Evolutionary conservation across 2,113 vertebrate genomes (phyloP).

Genomic region (Ginglymostoma cirratum): DNA sequence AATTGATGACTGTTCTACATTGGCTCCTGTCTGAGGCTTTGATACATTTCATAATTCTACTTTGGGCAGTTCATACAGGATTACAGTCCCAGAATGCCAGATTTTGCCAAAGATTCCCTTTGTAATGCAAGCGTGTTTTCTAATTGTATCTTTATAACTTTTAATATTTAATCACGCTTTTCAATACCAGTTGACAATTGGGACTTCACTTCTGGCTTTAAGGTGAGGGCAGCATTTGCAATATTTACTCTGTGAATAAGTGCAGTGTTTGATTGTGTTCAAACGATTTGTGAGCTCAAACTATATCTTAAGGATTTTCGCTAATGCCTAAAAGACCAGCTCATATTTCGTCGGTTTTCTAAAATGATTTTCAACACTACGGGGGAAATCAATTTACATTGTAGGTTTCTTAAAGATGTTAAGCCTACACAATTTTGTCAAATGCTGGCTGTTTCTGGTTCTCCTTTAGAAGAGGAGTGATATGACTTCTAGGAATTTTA

Average conservation of each 20-base stretch:
- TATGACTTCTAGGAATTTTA: background rate
- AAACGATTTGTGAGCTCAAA: background rate
- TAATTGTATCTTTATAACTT: background rate
- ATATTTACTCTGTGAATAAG: too few species aligned
- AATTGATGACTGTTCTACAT: background rate
- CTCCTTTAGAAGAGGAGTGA: background rate
- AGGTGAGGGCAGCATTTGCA: background rate
- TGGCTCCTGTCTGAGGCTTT: background rate
- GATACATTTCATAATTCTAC: conserved; percentile 11
- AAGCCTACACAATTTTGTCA: background rate
- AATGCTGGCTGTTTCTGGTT: background rate
- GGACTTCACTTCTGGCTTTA: background rate
- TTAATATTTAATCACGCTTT: background rate
- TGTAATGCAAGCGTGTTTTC: background rate
- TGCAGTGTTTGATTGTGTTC: background rate
- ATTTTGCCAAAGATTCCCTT: conserved; percentile 1
- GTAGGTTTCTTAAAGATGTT: background rate
- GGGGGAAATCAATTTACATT: background rate
- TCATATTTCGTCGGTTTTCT: background rate
- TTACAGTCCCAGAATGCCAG: background rate
- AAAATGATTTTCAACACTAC: background rate
- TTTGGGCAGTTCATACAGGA: background rate
- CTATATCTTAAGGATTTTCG: background rate
- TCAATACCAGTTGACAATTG: too few species aligned
- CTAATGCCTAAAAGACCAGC: background rate